Conservation (phyloP, 2,113 vertebrate species). For the Oceanites oceanicus region DNA sequence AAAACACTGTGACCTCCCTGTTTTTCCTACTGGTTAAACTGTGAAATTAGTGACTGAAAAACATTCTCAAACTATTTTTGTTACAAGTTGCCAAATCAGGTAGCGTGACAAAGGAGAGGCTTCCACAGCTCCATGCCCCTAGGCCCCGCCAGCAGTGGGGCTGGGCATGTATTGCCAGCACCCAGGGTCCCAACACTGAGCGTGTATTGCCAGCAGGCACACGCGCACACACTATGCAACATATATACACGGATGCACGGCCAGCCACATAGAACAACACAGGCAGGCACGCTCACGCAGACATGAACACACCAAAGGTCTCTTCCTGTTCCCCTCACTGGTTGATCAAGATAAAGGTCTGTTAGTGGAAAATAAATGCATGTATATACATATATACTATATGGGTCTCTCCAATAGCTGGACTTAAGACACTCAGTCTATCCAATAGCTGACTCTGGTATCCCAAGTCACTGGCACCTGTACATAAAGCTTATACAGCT, state of each 20-base stretch:
- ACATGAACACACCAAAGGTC: neutral
- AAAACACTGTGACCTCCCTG: neutral
- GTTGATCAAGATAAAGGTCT: neutral
- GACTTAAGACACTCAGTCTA: neutral
- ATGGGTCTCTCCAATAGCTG: neutral
- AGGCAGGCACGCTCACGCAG: accelerated
- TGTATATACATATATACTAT: no score
- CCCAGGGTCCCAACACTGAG: neutral
- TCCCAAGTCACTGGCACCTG: neutral
- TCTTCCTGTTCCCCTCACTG: neutral
- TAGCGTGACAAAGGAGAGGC: accelerated
- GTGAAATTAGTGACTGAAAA: neutral
- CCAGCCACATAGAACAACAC: neutral
- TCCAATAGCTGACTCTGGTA: neutral
- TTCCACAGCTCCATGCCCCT: accelerated
- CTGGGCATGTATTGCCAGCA: neutral
- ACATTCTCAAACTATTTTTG: neutral
- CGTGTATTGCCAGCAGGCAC: no score
- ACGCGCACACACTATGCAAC: accelerated
- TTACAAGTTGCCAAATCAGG: neutral
- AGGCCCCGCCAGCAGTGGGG: neutral
- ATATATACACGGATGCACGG: accelerated
- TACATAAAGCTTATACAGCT: neutral
- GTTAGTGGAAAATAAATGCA: neutral
- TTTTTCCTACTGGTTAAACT: neutral